These are phyloP conservation scores for Operophtera brumata DNA, from an alignment of 2,888 invertebrate species.

Conservation along the genomic window DNA sequence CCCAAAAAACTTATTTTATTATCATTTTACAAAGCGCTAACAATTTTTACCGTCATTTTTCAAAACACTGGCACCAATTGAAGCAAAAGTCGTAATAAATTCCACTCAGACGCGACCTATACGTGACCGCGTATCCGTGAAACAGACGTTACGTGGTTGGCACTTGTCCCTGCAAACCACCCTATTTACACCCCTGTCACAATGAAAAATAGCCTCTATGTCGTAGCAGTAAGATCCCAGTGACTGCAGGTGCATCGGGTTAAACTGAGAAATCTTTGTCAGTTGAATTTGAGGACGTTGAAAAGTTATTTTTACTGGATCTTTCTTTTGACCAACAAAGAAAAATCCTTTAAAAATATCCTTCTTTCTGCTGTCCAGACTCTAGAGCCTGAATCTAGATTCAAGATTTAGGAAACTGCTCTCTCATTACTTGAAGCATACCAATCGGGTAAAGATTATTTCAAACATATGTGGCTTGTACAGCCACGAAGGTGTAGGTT, in stretches of 20 bases:
- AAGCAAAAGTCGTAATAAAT: constrained; percentile 52
- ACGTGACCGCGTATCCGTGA: constrained; percentile 61
- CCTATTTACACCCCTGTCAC: neutral
- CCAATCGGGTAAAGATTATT: no score
- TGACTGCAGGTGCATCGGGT: constrained; percentile 17
- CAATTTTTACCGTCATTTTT: constrained; percentile 22
- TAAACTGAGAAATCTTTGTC: constrained; percentile 28
- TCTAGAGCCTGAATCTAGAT: no score
- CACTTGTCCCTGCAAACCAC: constrained; percentile 39
- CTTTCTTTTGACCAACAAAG: neutral
- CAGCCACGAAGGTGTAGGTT: no score
- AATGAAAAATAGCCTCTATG: constrained; percentile 8
- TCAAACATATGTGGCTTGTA: no score
- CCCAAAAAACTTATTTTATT: no score
- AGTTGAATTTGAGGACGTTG: constrained; percentile 24
- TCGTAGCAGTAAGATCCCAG: neutral
- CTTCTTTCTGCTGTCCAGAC: no score
- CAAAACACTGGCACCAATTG: constrained; percentile 33
- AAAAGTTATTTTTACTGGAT: constrained; percentile 4
- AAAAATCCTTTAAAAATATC: no score
- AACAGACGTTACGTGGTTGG: constrained; percentile 55
- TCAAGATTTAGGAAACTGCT: no score
- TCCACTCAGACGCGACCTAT: constrained; percentile 41
- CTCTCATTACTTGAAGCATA: no score
- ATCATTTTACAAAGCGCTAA: neutral